phyloP scores from a whole-genome alignment of 2,797 vertebrate species.

The Falco naumanni region DNA sequence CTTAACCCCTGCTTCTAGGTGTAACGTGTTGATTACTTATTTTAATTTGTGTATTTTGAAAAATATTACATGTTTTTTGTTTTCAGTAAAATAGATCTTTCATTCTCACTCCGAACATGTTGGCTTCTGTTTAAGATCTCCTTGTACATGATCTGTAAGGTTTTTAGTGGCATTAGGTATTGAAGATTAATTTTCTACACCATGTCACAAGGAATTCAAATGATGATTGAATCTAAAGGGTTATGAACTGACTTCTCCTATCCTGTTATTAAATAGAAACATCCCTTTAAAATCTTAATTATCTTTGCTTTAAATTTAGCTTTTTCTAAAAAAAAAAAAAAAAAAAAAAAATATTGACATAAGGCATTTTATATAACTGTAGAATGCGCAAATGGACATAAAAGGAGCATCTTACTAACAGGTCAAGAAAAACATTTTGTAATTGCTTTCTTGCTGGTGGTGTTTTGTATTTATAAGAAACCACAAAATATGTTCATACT shows the following conservation, averaged over 20 bases:
- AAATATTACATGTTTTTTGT: fast-evolving
- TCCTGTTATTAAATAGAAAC: neutral
- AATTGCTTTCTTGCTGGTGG: neutral
- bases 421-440: neutral
- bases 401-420: neutral
- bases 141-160: neutral
- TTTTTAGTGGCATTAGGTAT: neutral
- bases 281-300: neutral
- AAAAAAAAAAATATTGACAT: neutral
- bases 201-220: neutral
- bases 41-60: neutral
- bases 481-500: neutral
- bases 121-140: neutral
- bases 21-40: neutral
- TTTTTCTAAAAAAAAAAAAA: too few relatives aligned
- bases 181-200: neutral
- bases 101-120: neutral
- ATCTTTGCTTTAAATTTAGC: neutral
- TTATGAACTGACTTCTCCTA: neutral
- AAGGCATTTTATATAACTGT: neutral
- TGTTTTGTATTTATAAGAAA: neutral
- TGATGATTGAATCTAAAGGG: neutral
- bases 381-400: neutral
- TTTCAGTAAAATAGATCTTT: neutral
- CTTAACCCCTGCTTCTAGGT: neutral